Evolutionary conservation across 2,113 vertebrate species (phyloP).

Genomic region (Condylura cristata): DNA sequence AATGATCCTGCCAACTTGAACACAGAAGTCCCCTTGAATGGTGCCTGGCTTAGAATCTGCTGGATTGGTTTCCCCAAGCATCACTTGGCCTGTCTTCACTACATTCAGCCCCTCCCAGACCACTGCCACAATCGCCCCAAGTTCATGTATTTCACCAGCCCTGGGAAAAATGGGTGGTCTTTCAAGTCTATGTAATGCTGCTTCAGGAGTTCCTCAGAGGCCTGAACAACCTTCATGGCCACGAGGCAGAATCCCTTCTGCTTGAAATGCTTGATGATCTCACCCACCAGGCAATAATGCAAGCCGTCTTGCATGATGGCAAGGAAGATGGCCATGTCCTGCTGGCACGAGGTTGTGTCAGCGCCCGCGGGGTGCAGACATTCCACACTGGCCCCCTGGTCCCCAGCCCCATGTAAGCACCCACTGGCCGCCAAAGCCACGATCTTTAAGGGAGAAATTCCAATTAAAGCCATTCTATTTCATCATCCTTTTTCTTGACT

Average conservation of each 20-base stretch:
- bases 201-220: conserved; percentile 86
- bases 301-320: conserved; percentile 94
- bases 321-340: conserved; percentile 82
- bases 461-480: background rate
- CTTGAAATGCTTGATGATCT: conserved; percentile 93
- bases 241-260: conserved; percentile 92
- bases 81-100: conserved; percentile 93
- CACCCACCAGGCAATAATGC: conserved; percentile 90
- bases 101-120: conserved; percentile 93
- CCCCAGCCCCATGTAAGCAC: no score
- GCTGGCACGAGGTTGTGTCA: background rate
- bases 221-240: conserved; percentile 91
- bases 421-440: no score
- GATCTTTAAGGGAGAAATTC: background rate
- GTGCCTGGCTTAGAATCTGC: conserved; percentile 96
- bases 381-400: no score
- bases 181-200: conserved; percentile 91
- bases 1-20: conserved; percentile 96
- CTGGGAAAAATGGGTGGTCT: conserved; percentile 89
- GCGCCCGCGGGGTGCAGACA: no score
- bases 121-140: conserved; percentile 93
- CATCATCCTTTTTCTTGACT: background rate
- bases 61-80: conserved; percentile 97
- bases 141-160: conserved; percentile 91
- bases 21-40: conserved; percentile 96